These are phyloP conservation scores for Onthophagus taurus DNA, from an alignment of 1,140 invertebrate species.

Conservation along the genomic window DNA sequence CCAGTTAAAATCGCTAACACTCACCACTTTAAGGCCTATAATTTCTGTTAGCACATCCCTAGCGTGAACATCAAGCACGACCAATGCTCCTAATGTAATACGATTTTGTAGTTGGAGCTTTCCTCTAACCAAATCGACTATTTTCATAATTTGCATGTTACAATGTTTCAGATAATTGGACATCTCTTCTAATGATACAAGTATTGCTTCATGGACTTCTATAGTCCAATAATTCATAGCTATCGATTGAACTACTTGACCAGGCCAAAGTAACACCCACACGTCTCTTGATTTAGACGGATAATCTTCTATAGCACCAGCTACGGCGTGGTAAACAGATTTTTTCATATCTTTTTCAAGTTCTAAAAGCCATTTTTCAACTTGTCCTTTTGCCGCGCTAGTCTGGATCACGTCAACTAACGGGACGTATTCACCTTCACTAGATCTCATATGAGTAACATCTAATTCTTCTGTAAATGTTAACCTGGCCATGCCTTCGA, in stretches of 20 bases:
- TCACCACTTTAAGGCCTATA: conserved; percentile 54
- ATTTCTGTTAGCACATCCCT: conserved; percentile 73
- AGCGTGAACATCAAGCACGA: conserved; percentile 89
- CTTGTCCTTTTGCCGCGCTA: conserved; percentile 79
- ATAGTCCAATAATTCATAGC: conserved; percentile 83
- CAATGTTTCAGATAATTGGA: conserved; percentile 47
- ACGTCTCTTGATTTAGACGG: conserved; percentile 49
- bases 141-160: conserved; percentile 67
- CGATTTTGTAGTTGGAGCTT: conserved; percentile 81
- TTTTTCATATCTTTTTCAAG: conserved; percentile 86
- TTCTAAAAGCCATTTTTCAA: conserved; percentile 94
- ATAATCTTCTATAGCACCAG: conserved; percentile 58
- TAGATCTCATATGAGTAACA: conserved; percentile 83
- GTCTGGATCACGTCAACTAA: conserved; percentile 79
- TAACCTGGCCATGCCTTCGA: conserved; percentile 82
- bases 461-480: conserved; percentile 80
- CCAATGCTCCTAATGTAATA: conserved; percentile 77
- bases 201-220: conserved; percentile 67
- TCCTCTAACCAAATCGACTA: conserved; percentile 79
- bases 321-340: conserved; percentile 66
- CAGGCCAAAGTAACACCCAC: conserved; percentile 87
- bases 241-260: conserved; percentile 82
- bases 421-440: conserved; percentile 74
- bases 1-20: conserved; percentile 84
- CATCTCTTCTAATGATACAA: conserved; percentile 43